Conservation (phyloP, 2,888 invertebrate species). For the Smittia sp. region DNA sequence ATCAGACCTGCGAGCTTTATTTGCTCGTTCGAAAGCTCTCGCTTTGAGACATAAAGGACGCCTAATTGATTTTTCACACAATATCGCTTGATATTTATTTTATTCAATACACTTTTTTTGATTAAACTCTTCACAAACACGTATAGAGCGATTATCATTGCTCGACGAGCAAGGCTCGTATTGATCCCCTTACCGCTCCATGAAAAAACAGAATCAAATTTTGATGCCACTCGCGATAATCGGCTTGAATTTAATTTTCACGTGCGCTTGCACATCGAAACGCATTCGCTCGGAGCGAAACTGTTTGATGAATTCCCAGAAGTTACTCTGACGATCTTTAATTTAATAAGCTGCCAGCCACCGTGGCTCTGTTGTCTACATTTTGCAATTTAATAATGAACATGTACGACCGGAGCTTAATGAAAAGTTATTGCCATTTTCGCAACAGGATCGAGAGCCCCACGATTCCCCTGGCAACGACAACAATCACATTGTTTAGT, state of each 20-base stretch:
- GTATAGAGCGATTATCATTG: background rate
- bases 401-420: background rate
- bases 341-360: slow-evolving; percentile 13
- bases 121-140: background rate
- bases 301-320: background rate
- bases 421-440: slow-evolving; percentile 16
- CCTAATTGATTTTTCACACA: slow-evolving; percentile 30
- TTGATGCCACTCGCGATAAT: background rate
- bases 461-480: background rate
- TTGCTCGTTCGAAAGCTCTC: slow-evolving; percentile 1
- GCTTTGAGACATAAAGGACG: background rate
- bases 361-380: background rate
- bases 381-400: background rate
- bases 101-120: background rate
- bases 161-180: no score
- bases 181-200: no score
- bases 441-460: background rate
- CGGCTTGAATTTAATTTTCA: no score
- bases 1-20: background rate
- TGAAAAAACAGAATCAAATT: background rate
- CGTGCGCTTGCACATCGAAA: no score
- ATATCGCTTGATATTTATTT: slow-evolving; percentile 22
- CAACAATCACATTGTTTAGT: no score
- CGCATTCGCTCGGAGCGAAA: background rate
- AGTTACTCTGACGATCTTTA: background rate